Percentiles rank a stretch among this genome's conserved stretches.
Evolutionary conservation across 2,113 vertebrate species (phyloP).

Genomic region (Pteropus alecto): DNA sequence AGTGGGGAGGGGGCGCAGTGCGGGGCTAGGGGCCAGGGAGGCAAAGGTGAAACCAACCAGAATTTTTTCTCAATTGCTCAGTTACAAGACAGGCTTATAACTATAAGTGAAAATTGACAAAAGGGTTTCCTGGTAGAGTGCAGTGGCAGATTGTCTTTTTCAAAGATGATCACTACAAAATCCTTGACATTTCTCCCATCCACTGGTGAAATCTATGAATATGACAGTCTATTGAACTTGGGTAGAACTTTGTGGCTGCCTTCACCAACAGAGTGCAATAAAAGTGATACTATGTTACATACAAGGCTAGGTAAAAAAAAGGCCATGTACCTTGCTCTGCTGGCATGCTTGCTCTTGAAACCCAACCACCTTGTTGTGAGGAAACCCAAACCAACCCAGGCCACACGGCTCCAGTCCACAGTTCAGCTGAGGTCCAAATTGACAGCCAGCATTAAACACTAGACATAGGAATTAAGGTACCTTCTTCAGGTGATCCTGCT

Average conservation of each 20-base stretch:
- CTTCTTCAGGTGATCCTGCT: background rate
- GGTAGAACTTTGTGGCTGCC: background rate
- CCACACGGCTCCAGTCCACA: background rate
- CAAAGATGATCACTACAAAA: background rate
- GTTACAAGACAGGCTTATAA: background rate
- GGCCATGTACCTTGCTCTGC: background rate
- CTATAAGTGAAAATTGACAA: background rate
- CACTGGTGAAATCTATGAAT: background rate
- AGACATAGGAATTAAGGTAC: background rate
- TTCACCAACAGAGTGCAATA: background rate
- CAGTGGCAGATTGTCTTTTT: background rate
- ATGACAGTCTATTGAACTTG: background rate
- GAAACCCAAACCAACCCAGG: background rate
- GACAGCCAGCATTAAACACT: background rate
- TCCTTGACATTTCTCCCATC: background rate
- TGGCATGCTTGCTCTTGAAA: background rate
- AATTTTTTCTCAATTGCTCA: background rate
- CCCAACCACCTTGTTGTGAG: background rate
- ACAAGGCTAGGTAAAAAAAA: background rate
- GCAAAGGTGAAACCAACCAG: background rate
- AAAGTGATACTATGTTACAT: background rate
- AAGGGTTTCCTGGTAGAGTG: background rate
- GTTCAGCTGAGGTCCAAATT: background rate
- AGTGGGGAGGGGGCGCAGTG: too few relatives aligned
- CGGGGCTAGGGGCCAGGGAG: background rate